Conservation (phyloP, 2,797 vertebrate species). For the Acestrorhynchus altus region DNA sequence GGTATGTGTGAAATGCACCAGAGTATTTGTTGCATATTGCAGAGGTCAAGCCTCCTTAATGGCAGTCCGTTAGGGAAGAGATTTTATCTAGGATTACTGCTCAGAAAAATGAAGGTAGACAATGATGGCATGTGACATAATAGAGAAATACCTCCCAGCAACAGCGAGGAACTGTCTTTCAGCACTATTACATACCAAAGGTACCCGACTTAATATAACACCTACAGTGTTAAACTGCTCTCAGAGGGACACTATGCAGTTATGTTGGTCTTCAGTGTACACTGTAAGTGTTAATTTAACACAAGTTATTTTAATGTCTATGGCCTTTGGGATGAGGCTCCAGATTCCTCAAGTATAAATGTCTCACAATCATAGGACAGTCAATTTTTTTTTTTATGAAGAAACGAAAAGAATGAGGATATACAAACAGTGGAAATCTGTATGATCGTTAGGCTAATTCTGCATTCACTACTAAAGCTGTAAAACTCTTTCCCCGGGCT, state of each 20-base stretch:
- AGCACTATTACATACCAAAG: conserved; percentile 10
- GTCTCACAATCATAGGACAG: background rate
- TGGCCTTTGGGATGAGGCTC: background rate
- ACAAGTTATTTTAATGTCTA: conserved; percentile 36
- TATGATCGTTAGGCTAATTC: conserved; percentile 27
- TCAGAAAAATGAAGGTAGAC: conserved; percentile 20
- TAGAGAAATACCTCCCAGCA: conserved; percentile 31
- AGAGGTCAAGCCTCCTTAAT: conserved; percentile 33
- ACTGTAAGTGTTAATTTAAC: conserved; percentile 38
- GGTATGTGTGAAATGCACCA: conserved; percentile 10
- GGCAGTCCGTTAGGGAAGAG: conserved; percentile 44
- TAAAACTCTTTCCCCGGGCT: conserved; percentile 61
- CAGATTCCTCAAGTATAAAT: background rate
- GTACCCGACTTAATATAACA: conserved; percentile 13
- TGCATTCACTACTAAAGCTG: conserved; percentile 25
- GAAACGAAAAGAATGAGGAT: background rate
- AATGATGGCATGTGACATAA: conserved; percentile 41
- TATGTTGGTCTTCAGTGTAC: conserved; percentile 35
- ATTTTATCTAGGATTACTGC: conserved; percentile 47
- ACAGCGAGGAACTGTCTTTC: conserved; percentile 18
- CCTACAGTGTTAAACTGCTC: conserved; percentile 45
- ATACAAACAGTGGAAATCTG: background rate
- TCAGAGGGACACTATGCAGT: conserved; percentile 36
- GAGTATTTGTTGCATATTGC: conserved; percentile 18
- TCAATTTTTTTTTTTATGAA: background rate